These are phyloP conservation scores for Drosophila kohkoa DNA, from an alignment of 1,140 invertebrate genomes.

Conservation along the genomic window DNA sequence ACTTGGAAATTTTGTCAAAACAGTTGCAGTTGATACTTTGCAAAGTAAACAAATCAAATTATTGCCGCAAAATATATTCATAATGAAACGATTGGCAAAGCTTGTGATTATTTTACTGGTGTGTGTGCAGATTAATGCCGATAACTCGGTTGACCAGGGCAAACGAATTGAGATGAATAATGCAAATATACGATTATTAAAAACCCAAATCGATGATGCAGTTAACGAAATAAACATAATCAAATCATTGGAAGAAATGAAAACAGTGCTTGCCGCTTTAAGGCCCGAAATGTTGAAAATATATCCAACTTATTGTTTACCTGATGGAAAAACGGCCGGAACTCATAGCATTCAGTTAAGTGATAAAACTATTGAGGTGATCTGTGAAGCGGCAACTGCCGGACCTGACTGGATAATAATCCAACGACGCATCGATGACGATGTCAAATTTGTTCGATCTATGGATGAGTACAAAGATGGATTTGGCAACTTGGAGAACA, in stretches of 20 bases:
- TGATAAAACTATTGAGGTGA: not conserved
- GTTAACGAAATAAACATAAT: not conserved
- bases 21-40: not conserved
- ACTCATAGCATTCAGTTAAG: not conserved
- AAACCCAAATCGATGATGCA: not conserved
- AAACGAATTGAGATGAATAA: not conserved
- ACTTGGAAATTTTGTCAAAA: too few species aligned
- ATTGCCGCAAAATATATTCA: not conserved
- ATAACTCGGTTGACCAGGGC: not conserved
- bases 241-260: not conserved
- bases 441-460: not conserved
- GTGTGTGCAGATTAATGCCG: not conserved
- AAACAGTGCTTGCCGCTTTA: not conserved
- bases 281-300: not conserved
- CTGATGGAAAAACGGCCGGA: not conserved
- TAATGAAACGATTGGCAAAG: not conserved
- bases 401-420: conserved; percentile 36
- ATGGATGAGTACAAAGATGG: not conserved
- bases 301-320: conserved; percentile 16
- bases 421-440: conserved; percentile 4
- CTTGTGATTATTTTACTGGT: not conserved
- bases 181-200: not conserved
- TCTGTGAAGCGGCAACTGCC: not conserved
- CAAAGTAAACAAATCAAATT: not conserved
- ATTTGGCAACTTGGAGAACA: conserved; percentile 9